phyloP scores from a whole-genome alignment of 2,797 vertebrate genomes.

The Sebastes hubbsi region DNA sequence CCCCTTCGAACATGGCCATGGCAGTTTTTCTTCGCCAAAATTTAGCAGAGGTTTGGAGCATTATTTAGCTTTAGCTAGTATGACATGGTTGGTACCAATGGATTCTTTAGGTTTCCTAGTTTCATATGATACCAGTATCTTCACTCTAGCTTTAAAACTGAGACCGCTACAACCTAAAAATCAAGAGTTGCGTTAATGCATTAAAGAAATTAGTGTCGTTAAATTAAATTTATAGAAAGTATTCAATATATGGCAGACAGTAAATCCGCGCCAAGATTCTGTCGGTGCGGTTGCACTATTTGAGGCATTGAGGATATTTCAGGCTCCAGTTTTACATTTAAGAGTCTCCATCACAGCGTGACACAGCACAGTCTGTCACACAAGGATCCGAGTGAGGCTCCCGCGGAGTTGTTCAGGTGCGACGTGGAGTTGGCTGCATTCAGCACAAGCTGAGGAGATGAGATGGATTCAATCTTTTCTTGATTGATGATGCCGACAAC shows the following conservation, averaged over 20 bases:
- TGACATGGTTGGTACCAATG: too few relatives aligned
- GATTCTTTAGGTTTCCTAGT: too few relatives aligned
- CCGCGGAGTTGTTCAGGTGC: neutral
- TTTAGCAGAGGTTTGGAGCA: rapidly evolving
- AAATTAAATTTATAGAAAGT: too few relatives aligned
- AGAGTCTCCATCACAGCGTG: neutral
- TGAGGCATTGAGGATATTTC: neutral
- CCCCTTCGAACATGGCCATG: rapidly evolving
- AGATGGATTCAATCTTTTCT: neutral
- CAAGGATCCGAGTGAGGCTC: neutral
- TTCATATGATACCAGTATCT: too few relatives aligned
- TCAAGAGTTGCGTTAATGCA: too few relatives aligned
- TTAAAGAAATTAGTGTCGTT: too few relatives aligned
- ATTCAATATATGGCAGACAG: neutral
- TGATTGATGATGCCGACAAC: conserved; percentile 31
- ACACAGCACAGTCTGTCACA: neutral
- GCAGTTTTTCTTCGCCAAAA: rapidly evolving
- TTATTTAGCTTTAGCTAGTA: rapidly evolving
- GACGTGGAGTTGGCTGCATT: neutral
- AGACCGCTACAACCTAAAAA: rapidly evolving
- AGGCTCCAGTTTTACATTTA: neutral
- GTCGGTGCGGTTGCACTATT: neutral
- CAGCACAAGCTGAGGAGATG: neutral
- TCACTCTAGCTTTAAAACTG: too few relatives aligned
- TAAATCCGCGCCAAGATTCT: neutral